phyloP scores from a whole-genome alignment of 2,888 invertebrate genomes.

The Drosophila pseudotakahashii region DNA sequence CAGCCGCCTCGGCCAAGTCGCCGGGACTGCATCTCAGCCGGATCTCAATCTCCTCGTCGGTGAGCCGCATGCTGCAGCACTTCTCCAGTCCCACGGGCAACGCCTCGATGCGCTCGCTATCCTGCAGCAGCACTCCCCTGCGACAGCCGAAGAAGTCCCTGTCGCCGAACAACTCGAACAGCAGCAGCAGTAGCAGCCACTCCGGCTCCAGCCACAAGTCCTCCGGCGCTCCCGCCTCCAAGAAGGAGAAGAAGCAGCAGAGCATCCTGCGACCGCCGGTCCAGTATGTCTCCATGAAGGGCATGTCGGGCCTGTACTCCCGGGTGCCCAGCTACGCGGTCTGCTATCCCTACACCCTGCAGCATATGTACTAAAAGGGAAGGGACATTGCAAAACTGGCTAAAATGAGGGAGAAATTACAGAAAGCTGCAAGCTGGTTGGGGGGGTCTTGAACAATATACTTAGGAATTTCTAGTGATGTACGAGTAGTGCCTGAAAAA shows the following conservation, averaged over 20 bases:
- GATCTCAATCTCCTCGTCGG: slow-evolving; percentile 86
- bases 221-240: slow-evolving; percentile 52
- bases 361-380: slow-evolving; percentile 71
- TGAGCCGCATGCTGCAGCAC: slow-evolving; percentile 89
- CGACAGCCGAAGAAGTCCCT: slow-evolving; percentile 59
- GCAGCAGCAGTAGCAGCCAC: slow-evolving; percentile 46
- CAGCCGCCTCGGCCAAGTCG: slow-evolving; percentile 65
- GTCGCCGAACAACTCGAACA: slow-evolving; percentile 58
- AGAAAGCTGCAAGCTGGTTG: slow-evolving; percentile 25
- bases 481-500: slow-evolving; percentile 78
- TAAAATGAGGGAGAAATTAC: slow-evolving; percentile 10
- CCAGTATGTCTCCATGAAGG: slow-evolving; percentile 91
- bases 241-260: slow-evolving; percentile 86
- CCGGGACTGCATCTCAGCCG: slow-evolving; percentile 77
- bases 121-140: slow-evolving; percentile 86
- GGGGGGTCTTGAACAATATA: slow-evolving; percentile 41
- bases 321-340: slow-evolving; percentile 88
- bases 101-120: slow-evolving; percentile 86
- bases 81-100: slow-evolving; percentile 86
- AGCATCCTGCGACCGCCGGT: slow-evolving; percentile 91
- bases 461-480: slow-evolving; percentile 52
- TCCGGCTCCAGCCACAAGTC: slow-evolving; percentile 38
- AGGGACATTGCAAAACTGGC: not conserved
- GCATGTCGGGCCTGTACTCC: slow-evolving; percentile 92
- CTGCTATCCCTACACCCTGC: slow-evolving; percentile 81